Percentiles rank a stretch among this genome's conserved stretches.
phyloP scores from a whole-genome alignment of 2,113 vertebrate genomes.

The Neomonachus schauinslandi region DNA sequence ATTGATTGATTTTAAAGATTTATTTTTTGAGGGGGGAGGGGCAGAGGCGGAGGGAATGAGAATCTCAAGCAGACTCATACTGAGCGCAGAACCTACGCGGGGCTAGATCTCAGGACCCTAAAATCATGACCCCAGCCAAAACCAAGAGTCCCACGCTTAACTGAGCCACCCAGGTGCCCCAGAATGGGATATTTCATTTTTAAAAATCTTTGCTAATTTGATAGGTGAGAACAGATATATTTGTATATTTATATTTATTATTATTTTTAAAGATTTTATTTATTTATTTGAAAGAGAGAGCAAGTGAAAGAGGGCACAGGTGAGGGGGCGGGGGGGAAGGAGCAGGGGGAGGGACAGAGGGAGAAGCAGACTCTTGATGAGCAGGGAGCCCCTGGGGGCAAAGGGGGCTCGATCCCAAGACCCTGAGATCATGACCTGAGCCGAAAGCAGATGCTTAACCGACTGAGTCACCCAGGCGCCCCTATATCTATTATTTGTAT shows the following conservation, averaged over 20 bases:
- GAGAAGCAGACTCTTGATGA: too few relatives aligned
- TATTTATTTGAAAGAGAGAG: too few relatives aligned
- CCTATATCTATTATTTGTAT: not conserved
- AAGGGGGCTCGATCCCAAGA: too few relatives aligned
- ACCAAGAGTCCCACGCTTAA: not conserved
- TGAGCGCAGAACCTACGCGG: fast-evolving
- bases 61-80: not conserved
- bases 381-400: too few relatives aligned
- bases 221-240: not conserved
- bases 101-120: not conserved
- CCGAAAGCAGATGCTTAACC: too few relatives aligned
- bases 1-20: not conserved
- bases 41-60: not conserved
- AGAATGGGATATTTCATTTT: not conserved
- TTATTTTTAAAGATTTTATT: too few relatives aligned
- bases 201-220: not conserved
- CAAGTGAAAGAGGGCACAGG: too few relatives aligned
- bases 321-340: too few relatives aligned
- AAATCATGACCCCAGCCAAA: not conserved
- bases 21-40: not conserved
- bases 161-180: not conserved
- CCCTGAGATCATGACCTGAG: too few relatives aligned
- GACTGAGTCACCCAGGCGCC: too few relatives aligned
- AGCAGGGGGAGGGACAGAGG: too few relatives aligned
- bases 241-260: not conserved